These are phyloP conservation scores for Galleria mellonella DNA, from an alignment of 1,140 invertebrate genomes.

Conservation along the genomic window DNA sequence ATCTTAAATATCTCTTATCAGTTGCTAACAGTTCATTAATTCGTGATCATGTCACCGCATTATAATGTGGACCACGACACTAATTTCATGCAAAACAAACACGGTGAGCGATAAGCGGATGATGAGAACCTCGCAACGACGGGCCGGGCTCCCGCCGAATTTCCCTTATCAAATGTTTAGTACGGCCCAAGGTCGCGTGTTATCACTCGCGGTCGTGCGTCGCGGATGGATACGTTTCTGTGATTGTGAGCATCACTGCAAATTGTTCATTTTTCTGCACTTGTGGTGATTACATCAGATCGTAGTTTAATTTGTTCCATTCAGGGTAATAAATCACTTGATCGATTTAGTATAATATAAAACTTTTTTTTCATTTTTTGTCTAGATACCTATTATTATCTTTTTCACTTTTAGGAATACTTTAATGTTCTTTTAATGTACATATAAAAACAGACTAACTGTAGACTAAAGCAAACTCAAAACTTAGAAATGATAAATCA, in stretches of 20 bases:
- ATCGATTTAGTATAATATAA: too few species aligned
- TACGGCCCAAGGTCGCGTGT: slow-evolving; percentile 44
- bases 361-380: too few species aligned
- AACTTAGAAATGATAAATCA: too few species aligned
- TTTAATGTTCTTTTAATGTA: too few species aligned
- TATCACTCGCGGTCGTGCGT: slow-evolving; percentile 47
- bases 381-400: too few species aligned
- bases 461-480: too few species aligned
- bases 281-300: slow-evolving; percentile 3
- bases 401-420: too few species aligned
- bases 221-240: slow-evolving; percentile 52
- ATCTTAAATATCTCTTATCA: too few species aligned
- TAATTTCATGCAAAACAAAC: slow-evolving; percentile 61
- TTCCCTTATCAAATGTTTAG: slow-evolving; percentile 60
- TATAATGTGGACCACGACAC: slow-evolving; percentile 39
- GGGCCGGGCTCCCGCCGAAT: slow-evolving; percentile 40
- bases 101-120: slow-evolving; percentile 34
- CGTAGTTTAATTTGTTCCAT: neutral
- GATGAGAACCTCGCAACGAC: slow-evolving; percentile 16
- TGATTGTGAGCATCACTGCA: slow-evolving; percentile 29
- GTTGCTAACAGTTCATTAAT: slow-evolving; percentile 29
- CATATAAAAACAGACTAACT: too few species aligned
- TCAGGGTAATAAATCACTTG: neutral
- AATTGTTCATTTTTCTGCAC: slow-evolving; percentile 21
- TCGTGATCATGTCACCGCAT: slow-evolving; percentile 37